Percentiles rank a stretch among this genome's conserved stretches.
phyloP scores from a whole-genome alignment of 1,140 invertebrate species.

The Lepidurus packardi region DNA sequence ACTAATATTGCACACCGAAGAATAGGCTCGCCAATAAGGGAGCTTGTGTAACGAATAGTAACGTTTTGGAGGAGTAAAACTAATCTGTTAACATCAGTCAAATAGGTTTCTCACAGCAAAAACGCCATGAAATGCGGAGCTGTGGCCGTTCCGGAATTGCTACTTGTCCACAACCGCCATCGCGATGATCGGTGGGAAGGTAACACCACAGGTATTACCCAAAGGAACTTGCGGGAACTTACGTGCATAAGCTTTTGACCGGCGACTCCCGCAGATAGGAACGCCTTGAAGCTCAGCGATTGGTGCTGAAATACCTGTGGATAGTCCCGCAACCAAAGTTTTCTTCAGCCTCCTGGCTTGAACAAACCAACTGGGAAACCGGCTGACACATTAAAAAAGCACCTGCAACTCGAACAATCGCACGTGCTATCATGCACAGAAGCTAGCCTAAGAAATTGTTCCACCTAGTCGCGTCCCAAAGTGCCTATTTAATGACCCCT shows the following conservation, averaged over 20 bases:
- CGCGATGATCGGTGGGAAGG: conserved; percentile 5
- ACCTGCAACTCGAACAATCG: not conserved
- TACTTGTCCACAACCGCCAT: not conserved
- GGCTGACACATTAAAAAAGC: not conserved
- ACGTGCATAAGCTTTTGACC: conserved; percentile 3
- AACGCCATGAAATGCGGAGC: not conserved
- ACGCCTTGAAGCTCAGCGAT: conserved; percentile 15
- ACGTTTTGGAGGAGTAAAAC: not conserved
- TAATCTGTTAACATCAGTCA: conserved; percentile 18
- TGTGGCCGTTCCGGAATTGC: not conserved
- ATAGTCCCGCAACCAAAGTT: not conserved
- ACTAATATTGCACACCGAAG: not conserved
- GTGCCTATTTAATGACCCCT: not conserved
- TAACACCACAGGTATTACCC: conserved; percentile 12
- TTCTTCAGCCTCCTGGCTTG: not conserved
- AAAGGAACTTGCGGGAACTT: not conserved
- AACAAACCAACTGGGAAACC: conserved; percentile 11
- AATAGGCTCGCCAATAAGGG: not conserved
- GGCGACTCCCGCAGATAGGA: conserved; percentile 3
- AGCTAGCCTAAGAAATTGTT: not conserved
- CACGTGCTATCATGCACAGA: not conserved
- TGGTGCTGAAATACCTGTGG: conserved; percentile 21
- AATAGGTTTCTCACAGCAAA: not conserved
- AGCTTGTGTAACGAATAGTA: not conserved
- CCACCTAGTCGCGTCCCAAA: not conserved